Conservation (phyloP, 2,797 vertebrate species). For the Coranthus polyacanthus region DNA sequence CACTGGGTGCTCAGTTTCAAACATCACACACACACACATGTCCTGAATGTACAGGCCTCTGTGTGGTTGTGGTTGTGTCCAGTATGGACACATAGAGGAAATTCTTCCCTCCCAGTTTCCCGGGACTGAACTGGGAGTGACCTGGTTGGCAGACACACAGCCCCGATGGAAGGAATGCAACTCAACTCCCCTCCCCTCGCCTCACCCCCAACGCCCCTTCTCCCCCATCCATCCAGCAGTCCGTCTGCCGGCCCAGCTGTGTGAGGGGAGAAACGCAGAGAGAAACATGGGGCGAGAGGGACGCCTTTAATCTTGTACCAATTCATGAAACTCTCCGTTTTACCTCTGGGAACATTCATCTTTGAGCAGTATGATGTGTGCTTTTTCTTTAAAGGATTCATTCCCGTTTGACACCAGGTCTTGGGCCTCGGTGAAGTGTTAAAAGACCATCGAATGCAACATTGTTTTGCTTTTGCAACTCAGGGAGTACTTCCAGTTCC, state of each 20-base stretch:
- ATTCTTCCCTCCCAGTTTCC: constrained; percentile 81
- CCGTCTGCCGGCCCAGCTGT: constrained; percentile 61
- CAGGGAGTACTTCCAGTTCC: constrained; percentile 13
- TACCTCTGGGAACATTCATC: constrained; percentile 3
- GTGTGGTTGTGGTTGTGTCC: constrained; percentile 61
- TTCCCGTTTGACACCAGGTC: neutral
- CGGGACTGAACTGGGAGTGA: constrained; percentile 87
- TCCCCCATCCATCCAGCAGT: constrained; percentile 58
- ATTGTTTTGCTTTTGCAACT: constrained; percentile 12
- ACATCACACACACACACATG: constrained; percentile 27
- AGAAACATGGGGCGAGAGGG: constrained; percentile 23
- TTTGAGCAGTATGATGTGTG: constrained; percentile 5
- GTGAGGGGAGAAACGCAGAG: constrained; percentile 38
- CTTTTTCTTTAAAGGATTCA: constrained; percentile 5
- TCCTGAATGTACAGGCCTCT: constrained; percentile 39
- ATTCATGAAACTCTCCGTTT: constrained; percentile 19
- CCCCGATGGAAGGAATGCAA: constrained; percentile 88
- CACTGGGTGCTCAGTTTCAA: constrained; percentile 45
- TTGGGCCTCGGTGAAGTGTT: constrained; percentile 1
- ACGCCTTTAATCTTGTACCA: constrained; percentile 38
- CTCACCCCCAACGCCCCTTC: constrained; percentile 42
- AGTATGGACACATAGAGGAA: constrained; percentile 77
- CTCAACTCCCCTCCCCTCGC: constrained; percentile 76
- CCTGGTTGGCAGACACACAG: constrained; percentile 84
- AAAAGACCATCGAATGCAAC: neutral